Base-by-base conservation (phyloP, 2,888 invertebrate species). In the Synergus gifuensis region DNA sequence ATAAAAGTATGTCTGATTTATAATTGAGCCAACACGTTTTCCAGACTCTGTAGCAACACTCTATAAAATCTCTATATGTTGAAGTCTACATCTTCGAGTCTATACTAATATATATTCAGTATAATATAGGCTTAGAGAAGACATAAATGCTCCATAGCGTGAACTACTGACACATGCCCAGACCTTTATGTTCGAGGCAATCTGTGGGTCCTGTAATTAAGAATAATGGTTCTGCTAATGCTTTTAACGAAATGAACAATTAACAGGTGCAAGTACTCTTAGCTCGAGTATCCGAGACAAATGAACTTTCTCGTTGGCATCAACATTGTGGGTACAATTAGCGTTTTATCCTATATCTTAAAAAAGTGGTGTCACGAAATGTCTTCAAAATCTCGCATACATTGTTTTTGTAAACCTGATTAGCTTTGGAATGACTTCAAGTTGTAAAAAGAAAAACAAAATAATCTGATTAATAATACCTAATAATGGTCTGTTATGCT, bases 231-330 rank as follows among this genome's bases (percentile, higher is more conserved):
- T 79, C 78, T 76, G 84, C 85, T 89, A 88, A 89, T 90, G 87
- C 86, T 85, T 89, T 87, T 89, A 90, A 90, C 88, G 86, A 89
- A 87, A 86, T 83, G 86, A 88, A 90, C 90, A 89, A 89, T 88
- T 87, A 88, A 80, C 87, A 84, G 86, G 85, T 88, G 89, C 83
- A 81, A 82, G 78, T 81, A 76, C 62, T 64, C 64, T 63, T 60
- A 44, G 77, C 77, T 81, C 84, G 82, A 80, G 84, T 78, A 83
- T 69, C 63, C 76, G 73, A 79, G 78, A 81, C 76, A 40, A 49
- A 63, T 28, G 69, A 58, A 77, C 80, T 80, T 81, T 76, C 76
- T 67, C 69, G 46, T 46, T 4, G 16, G 46, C 14, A 46, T 46
- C 5, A 28, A 28, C 28, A 28, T 28, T 28, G 28, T 2, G 28